Conservation (phyloP, 2,888 invertebrate species). For the Cheilosia grossa region DNA sequence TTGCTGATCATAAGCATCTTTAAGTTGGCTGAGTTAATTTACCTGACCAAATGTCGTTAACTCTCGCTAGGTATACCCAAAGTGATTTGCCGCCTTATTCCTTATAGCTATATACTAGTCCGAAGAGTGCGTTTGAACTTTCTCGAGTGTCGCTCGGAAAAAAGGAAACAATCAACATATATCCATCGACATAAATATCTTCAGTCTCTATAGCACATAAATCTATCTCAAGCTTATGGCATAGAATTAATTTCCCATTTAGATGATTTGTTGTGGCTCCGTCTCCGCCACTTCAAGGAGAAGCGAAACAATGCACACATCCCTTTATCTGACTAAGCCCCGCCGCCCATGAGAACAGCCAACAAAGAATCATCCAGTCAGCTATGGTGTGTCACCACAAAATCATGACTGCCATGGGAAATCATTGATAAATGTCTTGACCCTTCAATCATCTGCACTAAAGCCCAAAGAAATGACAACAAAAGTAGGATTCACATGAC, state of each 20-base stretch:
- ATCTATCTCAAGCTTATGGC: constrained; percentile 19
- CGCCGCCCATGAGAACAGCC: neutral
- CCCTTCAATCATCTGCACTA: constrained; percentile 55
- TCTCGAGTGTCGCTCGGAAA: neutral
- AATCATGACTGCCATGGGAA: constrained; percentile 58
- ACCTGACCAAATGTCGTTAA: no score
- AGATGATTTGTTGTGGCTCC: constrained; percentile 42
- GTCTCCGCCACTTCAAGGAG: neutral
- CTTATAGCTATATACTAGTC: no score
- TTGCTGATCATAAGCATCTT: no score
- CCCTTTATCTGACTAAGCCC: constrained; percentile 5
- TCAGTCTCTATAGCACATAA: constrained; percentile 1
- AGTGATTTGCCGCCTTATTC: no score
- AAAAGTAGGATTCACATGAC: constrained; percentile 50
- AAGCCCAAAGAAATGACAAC: constrained; percentile 44
- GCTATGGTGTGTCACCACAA: constrained; percentile 27
- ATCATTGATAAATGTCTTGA: constrained; percentile 67
- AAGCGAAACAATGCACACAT: constrained; percentile 2
- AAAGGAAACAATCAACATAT: neutral
- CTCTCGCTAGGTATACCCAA: no score
- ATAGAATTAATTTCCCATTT: constrained; percentile 51
- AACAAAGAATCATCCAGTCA: neutral
- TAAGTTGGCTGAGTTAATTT: no score
- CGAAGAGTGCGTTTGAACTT: no score
- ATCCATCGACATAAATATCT: neutral